Evolutionary conservation across 2,888 invertebrate genomes (phyloP), one percentile per base, ranked within the genome.

Genomic region (Apodemia duryi): DNA sequence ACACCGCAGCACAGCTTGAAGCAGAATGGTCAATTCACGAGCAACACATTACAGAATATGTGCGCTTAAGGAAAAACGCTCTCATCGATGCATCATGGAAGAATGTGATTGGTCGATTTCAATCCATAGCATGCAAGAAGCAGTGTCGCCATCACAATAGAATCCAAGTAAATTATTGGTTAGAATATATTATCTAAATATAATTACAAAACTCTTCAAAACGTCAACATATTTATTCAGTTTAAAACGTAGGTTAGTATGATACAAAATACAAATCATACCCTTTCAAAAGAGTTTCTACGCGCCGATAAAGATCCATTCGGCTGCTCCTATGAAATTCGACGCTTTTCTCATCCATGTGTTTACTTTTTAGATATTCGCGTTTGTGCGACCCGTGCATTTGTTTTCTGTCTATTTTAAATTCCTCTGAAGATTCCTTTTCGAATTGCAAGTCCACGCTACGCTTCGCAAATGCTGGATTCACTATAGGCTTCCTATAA

Each of bases 261-360:
- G 28, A 13, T 60, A 35, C n/a, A 63, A 52, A 21, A 6, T 35
- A 52, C n/a, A 29, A 63, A 9, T 93, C 94, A 80, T 81, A 95
- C 95, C 94, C 93, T 72, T 89, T 88, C 65, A 95, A 83, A 82
- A 95, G 88, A 72, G 91, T 88, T 82, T 95, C 94, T 69, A 95
- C 88, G 88, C 94, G 95, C 73, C 86, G 90, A 81, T 94, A 95
- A 64, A 95, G 88, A 69, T 93, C 91, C 65, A 93, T 87, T 72
- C 95, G 92, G 72, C 93, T 94, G 71, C 92, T 90, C 72, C 95
- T 93, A 82, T 95, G 95, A 79, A 94, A 93, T 74, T 93, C 92
- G 61, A 88, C 75, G 74, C 73, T 81, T 28, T 74, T 75, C 63
- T 70, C 72, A 66, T 77, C 80, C 79, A 83, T 81, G 72, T 77